phyloP scores from a whole-genome alignment of 2,113 vertebrate genomes.

The Silurus glanis region DNA sequence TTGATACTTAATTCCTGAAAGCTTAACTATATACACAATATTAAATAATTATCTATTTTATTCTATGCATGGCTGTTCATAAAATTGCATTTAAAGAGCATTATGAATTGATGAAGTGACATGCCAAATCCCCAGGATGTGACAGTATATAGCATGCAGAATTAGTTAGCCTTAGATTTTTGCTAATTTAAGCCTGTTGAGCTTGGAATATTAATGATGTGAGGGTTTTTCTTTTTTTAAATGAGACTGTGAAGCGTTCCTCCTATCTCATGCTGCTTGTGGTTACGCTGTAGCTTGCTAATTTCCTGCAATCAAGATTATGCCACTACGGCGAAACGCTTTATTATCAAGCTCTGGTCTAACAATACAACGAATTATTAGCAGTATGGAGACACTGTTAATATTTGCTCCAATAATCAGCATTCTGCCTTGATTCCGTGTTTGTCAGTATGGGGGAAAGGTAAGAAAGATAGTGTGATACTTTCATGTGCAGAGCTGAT shows the following conservation, averaged over 20 bases:
- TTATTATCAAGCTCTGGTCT: neutral
- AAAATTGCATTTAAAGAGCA: conserved; percentile 64
- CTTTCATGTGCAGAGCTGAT: conserved; percentile 65
- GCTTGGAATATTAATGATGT: neutral
- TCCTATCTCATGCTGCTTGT: neutral
- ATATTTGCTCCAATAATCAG: conserved; percentile 11
- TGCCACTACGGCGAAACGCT: neutral
- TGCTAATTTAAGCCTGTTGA: conserved; percentile 1
- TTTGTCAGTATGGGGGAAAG: conserved; percentile 83
- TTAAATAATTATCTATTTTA: conserved; percentile 62
- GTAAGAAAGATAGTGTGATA: conserved; percentile 78
- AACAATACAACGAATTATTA: neutral
- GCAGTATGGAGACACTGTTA: neutral
- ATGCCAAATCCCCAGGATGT: conserved; percentile 50
- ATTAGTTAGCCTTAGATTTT: conserved; percentile 44
- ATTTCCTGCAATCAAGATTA: neutral
- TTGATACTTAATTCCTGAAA: conserved; percentile 56
- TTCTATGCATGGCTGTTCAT: conserved; percentile 70
- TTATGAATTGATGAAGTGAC: conserved; percentile 16
- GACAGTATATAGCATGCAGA: conserved; percentile 57
- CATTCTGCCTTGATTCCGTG: conserved; percentile 77
- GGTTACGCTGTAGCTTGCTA: neutral
- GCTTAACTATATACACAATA: conserved; percentile 13
- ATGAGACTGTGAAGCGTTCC: neutral
- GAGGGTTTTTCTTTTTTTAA: neutral